Percentiles rank a stretch among this genome's conserved stretches.
phyloP scores from a whole-genome alignment of 2,888 invertebrate genomes.

The Serrognathus titanus region DNA sequence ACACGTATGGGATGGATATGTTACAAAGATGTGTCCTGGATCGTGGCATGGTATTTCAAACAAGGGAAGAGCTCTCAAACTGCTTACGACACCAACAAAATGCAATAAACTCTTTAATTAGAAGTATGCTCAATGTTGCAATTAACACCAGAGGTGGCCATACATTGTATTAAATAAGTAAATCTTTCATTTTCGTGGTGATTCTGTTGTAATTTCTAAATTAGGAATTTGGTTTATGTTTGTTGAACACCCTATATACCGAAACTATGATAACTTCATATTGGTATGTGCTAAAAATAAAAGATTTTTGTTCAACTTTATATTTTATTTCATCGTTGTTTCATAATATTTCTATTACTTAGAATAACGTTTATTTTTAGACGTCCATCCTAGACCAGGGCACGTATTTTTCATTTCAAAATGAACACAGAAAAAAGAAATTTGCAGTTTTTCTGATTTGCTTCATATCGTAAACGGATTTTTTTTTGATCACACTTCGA shows the following conservation, averaged over 20 bases:
- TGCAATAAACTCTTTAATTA: conserved; percentile 10
- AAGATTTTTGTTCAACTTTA: no score
- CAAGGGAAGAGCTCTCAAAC: neutral
- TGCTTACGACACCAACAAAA: conserved; percentile 1
- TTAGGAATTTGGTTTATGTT: neutral
- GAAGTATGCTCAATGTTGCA: conserved; percentile 5
- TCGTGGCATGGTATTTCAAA: neutral
- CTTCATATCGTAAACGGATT: no score
- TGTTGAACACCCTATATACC: neutral
- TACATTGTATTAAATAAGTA: neutral
- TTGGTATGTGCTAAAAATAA: neutral
- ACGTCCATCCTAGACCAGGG: neutral
- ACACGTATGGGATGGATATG: conserved; percentile 18
- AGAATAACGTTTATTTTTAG: neutral
- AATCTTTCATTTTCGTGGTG: neutral
- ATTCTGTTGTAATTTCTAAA: neutral
- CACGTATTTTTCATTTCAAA: no score
- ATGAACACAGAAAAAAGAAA: no score
- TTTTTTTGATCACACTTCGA: no score
- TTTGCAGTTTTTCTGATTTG: no score
- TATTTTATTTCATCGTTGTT: neutral
- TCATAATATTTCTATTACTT: neutral
- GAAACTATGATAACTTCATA: neutral
- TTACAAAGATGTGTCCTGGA: neutral
- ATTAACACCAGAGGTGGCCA: conserved; percentile 6